These are phyloP conservation scores for Poeciliopsis paucimaculata DNA, from an alignment of 2,797 vertebrate genomes.

Conservation along the genomic window DNA sequence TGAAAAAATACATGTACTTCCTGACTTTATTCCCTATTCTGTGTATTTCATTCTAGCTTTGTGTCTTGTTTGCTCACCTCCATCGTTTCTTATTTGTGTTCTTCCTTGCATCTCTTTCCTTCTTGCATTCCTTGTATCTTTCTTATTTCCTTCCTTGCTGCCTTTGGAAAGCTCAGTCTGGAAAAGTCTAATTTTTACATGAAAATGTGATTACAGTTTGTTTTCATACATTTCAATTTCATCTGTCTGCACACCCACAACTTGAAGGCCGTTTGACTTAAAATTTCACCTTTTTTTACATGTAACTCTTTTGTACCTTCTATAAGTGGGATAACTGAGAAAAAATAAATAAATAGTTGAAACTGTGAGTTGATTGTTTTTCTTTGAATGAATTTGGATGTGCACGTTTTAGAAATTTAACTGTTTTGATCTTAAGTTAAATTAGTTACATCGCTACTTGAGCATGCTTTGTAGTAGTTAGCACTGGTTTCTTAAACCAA, in stretches of 20 bases:
- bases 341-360: conserved; percentile 49
- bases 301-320: conserved; percentile 13
- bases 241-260: conserved; percentile 11
- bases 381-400: neutral
- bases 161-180: neutral
- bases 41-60: neutral
- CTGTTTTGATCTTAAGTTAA: neutral
- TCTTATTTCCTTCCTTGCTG: neutral
- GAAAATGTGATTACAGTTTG: neutral
- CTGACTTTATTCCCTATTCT: neutral
- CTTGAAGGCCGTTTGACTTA: neutral
- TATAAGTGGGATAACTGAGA: conserved; percentile 25
- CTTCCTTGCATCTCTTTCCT: neutral
- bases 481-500: neutral
- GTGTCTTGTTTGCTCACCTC: neutral
- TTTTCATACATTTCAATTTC: neutral
- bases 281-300: neutral
- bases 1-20: neutral
- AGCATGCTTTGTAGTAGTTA: neutral
- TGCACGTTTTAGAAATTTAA: neutral
- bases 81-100: neutral
- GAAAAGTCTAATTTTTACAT: neutral
- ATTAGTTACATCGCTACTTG: neutral
- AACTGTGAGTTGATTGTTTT: conserved; percentile 1
- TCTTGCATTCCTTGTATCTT: neutral